Conservation (phyloP, 2,797 vertebrate species). For the Tarsius wallacei region DNA sequence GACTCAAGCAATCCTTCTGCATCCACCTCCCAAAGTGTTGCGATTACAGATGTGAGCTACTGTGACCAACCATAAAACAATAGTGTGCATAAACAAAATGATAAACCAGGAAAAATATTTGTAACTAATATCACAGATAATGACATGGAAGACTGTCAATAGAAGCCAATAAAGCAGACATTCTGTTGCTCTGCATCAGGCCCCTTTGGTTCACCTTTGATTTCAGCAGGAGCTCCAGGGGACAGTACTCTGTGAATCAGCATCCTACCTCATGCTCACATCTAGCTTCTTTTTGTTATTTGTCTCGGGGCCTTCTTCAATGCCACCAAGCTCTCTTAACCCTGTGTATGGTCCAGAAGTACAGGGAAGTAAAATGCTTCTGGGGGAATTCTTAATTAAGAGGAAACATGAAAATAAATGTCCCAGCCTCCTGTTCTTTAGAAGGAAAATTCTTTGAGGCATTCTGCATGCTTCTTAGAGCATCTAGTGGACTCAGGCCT, state of each 20-base stretch:
- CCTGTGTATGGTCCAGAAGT: background rate
- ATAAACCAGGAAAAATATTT: background rate
- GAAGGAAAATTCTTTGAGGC: background rate
- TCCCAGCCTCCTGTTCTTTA: background rate
- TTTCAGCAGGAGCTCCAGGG: background rate
- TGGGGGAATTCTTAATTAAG: background rate
- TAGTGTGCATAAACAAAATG: slow-evolving; percentile 6
- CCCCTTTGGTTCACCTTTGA: background rate
- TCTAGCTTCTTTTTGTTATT: background rate
- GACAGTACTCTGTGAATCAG: background rate
- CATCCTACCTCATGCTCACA: background rate
- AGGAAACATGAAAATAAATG: background rate
- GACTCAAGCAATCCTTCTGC: background rate
- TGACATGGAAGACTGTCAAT: background rate
- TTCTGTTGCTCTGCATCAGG: background rate
- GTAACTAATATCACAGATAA: background rate
- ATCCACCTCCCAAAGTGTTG: background rate
- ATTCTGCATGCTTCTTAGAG: slow-evolving; percentile 17
- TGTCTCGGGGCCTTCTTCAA: background rate
- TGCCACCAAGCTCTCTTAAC: background rate
- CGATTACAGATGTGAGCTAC: background rate
- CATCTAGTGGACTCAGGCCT: background rate
- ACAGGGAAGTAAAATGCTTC: background rate
- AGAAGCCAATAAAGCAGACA: background rate
- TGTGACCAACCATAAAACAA: background rate